Percentiles rank a stretch among this genome's conserved stretches.
Conservation (phyloP, 2,888 invertebrate genomes). For the Dusona sp. region DNA sequence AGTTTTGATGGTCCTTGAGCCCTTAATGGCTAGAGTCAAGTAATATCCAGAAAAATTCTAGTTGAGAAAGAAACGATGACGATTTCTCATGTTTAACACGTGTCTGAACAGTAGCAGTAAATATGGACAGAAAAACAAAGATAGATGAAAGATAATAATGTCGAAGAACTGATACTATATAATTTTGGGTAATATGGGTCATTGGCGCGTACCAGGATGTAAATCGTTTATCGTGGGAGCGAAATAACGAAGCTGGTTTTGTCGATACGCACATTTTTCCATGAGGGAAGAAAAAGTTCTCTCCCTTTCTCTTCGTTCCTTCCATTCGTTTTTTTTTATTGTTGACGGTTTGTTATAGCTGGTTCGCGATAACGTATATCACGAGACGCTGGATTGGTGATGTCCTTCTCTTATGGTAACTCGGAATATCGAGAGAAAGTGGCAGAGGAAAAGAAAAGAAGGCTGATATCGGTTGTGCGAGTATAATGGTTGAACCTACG, state of each 20-base stretch:
- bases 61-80: neutral
- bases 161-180: neutral
- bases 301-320: neutral
- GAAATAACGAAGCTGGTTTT: conserved; percentile 37
- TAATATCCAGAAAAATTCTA: neutral
- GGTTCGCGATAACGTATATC: conserved; percentile 62
- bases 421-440: conserved; percentile 48
- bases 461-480: conserved; percentile 38
- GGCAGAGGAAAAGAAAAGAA: conserved; percentile 31
- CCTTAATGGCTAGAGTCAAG: neutral
- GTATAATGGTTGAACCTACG: conserved; percentile 57
- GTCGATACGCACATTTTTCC: conserved; percentile 58
- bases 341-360: conserved; percentile 41
- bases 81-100: conserved; percentile 20
- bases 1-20: neutral
- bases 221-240: conserved; percentile 35
- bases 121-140: conserved; percentile 32
- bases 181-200: conserved; percentile 1
- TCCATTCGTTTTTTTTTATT: conserved; percentile 36
- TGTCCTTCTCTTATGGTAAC: conserved; percentile 49
- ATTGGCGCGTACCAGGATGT: conserved; percentile 21
- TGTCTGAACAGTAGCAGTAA: neutral
- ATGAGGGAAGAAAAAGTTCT: neutral
- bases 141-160: neutral
- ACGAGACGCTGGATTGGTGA: conserved; percentile 42